Conservation (phyloP, 2,797 vertebrate genomes). For the Allobates femoralis region DNA sequence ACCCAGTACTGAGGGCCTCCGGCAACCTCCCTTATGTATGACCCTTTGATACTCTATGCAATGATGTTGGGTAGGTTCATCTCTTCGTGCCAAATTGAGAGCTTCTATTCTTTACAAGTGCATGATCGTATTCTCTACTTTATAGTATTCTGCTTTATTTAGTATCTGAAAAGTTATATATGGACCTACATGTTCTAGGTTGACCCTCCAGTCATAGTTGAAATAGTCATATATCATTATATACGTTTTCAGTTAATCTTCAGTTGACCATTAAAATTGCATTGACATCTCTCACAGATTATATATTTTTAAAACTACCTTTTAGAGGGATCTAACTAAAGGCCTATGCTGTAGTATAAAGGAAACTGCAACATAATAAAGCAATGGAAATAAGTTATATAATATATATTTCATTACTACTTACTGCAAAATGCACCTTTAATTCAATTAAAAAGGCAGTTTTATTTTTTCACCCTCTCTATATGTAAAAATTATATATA, state of each 20-base stretch:
- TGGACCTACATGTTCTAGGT: background rate
- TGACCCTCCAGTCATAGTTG: background rate
- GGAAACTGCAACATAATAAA: background rate
- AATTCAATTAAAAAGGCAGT: background rate
- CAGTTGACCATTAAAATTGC: background rate
- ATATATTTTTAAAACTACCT: background rate
- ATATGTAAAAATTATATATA: background rate
- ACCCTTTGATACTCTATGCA: background rate
- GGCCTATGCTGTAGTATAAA: background rate
- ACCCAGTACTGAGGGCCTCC: too few relatives aligned
- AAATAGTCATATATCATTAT: background rate
- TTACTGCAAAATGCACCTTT: background rate
- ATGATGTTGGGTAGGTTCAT: background rate
- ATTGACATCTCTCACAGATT: background rate
- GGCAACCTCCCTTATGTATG: background rate
- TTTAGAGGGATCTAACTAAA: background rate
- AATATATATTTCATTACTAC: background rate
- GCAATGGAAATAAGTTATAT: background rate
- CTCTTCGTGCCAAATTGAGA: background rate
- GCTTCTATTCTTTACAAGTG: background rate
- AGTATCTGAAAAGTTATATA: background rate
- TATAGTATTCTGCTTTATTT: background rate
- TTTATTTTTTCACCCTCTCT: constrained; percentile 27
- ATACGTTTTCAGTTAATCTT: background rate
- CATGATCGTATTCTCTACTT: background rate